Evolutionary conservation across 1,140 invertebrate species (phyloP).

Genomic region (Drosophila subobscura): DNA sequence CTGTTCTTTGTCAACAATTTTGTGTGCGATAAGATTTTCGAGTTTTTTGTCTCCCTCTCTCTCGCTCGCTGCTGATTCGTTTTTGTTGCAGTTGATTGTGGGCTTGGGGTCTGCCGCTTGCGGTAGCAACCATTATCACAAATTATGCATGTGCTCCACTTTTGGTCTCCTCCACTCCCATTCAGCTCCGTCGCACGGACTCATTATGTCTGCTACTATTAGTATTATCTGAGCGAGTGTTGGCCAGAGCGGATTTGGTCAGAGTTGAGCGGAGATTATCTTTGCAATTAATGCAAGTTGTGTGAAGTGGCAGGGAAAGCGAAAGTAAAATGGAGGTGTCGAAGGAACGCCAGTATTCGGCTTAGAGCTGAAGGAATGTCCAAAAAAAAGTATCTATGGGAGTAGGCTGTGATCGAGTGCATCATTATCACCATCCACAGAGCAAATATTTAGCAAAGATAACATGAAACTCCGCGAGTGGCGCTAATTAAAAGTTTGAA

Average conservation of each 20-base stretch:
- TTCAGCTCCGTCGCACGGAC: not conserved
- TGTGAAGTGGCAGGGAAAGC: too few species aligned
- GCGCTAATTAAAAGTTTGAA: not conserved
- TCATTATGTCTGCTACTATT: conserved; percentile 13
- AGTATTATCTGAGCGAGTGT: not conserved
- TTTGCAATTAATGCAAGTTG: too few species aligned
- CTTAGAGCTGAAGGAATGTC: too few species aligned
- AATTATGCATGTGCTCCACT: conserved; percentile 30
- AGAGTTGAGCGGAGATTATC: too few species aligned
- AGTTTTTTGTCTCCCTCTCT: not conserved
- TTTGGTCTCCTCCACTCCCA: not conserved
- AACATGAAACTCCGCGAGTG: conserved; percentile 1
- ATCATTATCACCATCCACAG: too few species aligned
- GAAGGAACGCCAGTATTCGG: too few species aligned
- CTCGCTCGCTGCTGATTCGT: conserved; percentile 9
- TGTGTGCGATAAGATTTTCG: conserved; percentile 40
- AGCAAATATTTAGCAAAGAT: not conserved
- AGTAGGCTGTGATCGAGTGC: not conserved
- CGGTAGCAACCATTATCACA: conserved; percentile 23
- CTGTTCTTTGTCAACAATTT: conserved; percentile 44
- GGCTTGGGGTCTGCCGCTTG: conserved; percentile 7
- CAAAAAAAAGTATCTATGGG: not conserved
- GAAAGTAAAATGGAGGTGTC: too few species aligned
- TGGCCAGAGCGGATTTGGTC: too few species aligned
- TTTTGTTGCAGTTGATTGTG: conserved; percentile 20